phyloP scores from a whole-genome alignment of 2,888 invertebrate species.

The Acrobasis repandana region DNA sequence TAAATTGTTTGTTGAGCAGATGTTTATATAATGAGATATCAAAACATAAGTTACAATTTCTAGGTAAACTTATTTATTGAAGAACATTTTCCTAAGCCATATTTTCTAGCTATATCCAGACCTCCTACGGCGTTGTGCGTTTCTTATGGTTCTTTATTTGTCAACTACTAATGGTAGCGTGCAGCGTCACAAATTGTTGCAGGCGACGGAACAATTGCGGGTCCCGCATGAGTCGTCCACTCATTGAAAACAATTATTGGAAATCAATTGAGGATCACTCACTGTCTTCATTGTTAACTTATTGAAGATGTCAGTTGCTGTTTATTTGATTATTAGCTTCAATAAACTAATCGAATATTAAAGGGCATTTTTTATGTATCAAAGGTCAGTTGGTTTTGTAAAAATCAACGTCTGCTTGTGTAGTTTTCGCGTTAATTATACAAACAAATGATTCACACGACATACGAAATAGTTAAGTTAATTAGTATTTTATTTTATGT shows the following conservation, averaged over 20 bases:
- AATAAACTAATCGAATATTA: not conserved
- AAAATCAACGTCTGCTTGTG: too few species aligned
- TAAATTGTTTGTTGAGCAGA: not conserved
- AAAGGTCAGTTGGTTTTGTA: not conserved
- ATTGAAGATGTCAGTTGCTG: not conserved
- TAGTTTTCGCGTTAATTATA: too few species aligned
- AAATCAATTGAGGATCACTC: constrained; percentile 68
- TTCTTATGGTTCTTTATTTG: constrained; percentile 56
- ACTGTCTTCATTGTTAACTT: constrained; percentile 9
- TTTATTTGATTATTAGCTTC: not conserved
- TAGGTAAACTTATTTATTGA: not conserved
- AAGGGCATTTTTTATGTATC: not conserved
- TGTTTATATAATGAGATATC: not conserved
- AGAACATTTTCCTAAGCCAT: not conserved
- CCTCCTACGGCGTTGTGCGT: constrained; percentile 47
- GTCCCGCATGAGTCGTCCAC: constrained; percentile 72
- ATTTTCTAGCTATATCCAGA: constrained; percentile 32
- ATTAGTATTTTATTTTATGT: too few species aligned
- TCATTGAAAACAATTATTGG: constrained; percentile 79
- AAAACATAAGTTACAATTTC: not conserved
- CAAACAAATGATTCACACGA: too few species aligned
- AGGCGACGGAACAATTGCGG: constrained; percentile 69
- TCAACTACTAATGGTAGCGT: constrained; percentile 38
- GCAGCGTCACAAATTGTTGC: constrained; percentile 58
- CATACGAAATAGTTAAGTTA: too few species aligned